Base-by-base conservation (phyloP, 2,797 vertebrate species). In the Sebastes vulpes region DNA sequence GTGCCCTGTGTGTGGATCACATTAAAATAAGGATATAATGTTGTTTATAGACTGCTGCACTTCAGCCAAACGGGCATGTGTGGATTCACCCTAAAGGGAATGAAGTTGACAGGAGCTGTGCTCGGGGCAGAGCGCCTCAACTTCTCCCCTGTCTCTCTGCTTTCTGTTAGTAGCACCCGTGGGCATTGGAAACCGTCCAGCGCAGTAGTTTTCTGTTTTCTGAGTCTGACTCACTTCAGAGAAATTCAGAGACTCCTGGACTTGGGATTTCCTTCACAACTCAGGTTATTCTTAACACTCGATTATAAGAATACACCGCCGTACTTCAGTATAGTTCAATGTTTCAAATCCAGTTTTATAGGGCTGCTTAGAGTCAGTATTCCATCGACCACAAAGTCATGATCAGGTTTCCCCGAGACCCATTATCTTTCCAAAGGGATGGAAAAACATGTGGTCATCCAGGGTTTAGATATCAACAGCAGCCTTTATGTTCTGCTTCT, bases 181-280 rank as follows among this genome's bases (percentile, higher is more conserved):
- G 71, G 78, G 31, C 14, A 18, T 31, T 93, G 91, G 86, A 84
- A 0, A 20, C 5, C 4, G 1, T 77, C 77, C 86, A 84, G 65
- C 79, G 76, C 75, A 48, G 90, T 54, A 81, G 84, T 64, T 85
- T 82, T 69, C 79, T 63, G 7, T 28, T 12, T 35, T 35, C 60
- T 63, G 21, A 50, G 20, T 75, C 56, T 65, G 56, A 72, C 70
- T 85, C 81, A 28, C 54, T 29, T 67, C 56, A 73, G 9, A 70
- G 32, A 52, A 64, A 70, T 79, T 66, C 75, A 65, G 46, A 46
- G 6, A 18, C 38, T 77, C 53, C 63, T 26, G 10, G 42, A 50
- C 28, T n/a, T 31, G 23, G 65, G 80, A 59, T 83, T 89, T 86
- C 81, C 75, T 26, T 23, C 54, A 53, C 59, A 53, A 6, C 23